Base-by-base conservation (phyloP, 1,140 invertebrate species). In the Heliconius melpomene region DNA sequence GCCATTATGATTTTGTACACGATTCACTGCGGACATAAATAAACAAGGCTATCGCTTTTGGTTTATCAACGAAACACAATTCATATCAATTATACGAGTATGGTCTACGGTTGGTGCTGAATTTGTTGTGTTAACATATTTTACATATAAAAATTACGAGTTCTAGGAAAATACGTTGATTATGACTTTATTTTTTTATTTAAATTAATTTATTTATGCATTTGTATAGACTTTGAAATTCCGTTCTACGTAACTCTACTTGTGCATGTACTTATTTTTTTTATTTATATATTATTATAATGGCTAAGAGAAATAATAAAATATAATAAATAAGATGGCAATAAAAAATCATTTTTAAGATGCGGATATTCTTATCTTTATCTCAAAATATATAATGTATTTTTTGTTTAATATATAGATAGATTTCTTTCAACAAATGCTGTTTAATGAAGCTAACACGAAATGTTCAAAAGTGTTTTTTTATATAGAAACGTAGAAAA, bases 1-100 rank as follows among this genome's bases (percentile, higher is more conserved):
- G 81, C 83, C 83, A 84, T 82, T 81, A 83, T 83, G 83, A 85
- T 82, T 80, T 77, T 75, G 79, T 80, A 84, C 83, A 84, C 83
- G 83, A 84, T 82, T 84, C 75, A 80, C 77, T 79, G 71, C 54
- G 54, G 74, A 75, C 76, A 82, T 82, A 79, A 82, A 82, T 82
- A 79, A 82, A 82, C 80, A 76, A 75, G 23, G 74, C 79, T 81
- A 81, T 79, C 73, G 72, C 23, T 16, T 74, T 74, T 70, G 29
- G 73, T 74, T 79, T 60, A 74, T 79, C 57, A 72, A 66, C 52
- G 23, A 70, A 70, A 72, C 54, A 60, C 32, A 50, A 23, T 77
- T 72, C 70, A 18, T 77, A 77, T 77, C 76, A 70, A 70, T 77
- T 77, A 77, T 77, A 36, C 32, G 32, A 36, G 32, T 36, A 46